These are phyloP conservation scores for Lacerta agilis DNA, from an alignment of 2,797 vertebrate species.

Conservation along the genomic window DNA sequence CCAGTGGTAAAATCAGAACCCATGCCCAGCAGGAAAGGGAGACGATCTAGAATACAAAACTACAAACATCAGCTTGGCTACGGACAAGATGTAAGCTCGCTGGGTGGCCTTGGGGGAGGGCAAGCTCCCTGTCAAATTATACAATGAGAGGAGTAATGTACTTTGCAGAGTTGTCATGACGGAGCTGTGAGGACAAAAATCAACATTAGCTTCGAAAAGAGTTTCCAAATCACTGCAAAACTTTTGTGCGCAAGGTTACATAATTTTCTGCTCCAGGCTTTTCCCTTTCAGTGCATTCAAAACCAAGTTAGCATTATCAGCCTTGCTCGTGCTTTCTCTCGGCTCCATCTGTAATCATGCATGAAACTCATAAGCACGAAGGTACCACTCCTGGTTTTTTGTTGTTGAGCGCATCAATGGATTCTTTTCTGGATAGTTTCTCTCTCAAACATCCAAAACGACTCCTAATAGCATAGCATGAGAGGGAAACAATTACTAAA, in stretches of 20 bases:
- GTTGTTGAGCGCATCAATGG: background rate
- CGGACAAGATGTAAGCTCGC: background rate
- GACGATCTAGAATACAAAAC: background rate
- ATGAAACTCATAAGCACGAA: slow-evolving; percentile 38
- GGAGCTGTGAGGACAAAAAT: background rate
- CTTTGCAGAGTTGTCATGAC: background rate
- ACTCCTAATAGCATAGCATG: slow-evolving; percentile 50
- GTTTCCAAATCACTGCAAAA: background rate
- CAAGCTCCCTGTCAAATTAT: background rate
- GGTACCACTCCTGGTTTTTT: slow-evolving; percentile 32
- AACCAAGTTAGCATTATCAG: slow-evolving; percentile 1
- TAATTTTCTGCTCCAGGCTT: slow-evolving; percentile 11
- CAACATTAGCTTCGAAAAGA: slow-evolving; percentile 8
- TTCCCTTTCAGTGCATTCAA: slow-evolving; percentile 49
- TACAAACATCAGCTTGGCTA: background rate
- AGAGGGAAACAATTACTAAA: background rate
- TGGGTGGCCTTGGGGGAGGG: background rate
- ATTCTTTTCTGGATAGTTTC: slow-evolving; percentile 42
- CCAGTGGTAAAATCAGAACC: background rate
- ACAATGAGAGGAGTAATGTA: background rate
- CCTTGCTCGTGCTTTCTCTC: slow-evolving; percentile 20
- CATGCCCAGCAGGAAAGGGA: background rate
- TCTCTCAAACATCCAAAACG: slow-evolving; percentile 44
- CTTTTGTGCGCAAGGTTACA: background rate
- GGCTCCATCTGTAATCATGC: slow-evolving; percentile 51